Evolutionary conservation across 2,888 invertebrate species (phyloP).

Genomic region (Agrotis segetum): DNA sequence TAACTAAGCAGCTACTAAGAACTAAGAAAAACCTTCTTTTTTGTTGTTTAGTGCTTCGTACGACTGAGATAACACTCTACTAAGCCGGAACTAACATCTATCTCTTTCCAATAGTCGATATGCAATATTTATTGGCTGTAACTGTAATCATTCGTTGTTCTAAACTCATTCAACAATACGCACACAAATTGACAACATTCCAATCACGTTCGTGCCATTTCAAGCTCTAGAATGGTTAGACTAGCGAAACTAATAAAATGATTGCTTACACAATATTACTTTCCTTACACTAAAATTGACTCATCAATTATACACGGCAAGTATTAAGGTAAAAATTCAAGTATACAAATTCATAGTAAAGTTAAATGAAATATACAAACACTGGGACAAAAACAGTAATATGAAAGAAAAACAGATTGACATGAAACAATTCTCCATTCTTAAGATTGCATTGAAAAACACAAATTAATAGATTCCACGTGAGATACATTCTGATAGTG

Average conservation of each 20-base stretch:
- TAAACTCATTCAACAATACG: conserved; percentile 30
- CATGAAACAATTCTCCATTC: conserved; percentile 33
- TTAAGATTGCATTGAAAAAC: conserved; percentile 64
- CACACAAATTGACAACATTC: conserved; percentile 25
- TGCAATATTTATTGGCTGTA: background rate
- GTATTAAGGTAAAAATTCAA: conserved; percentile 60
- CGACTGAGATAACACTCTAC: too few relatives aligned
- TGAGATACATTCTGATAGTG: conserved; percentile 57
- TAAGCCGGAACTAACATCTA: too few relatives aligned
- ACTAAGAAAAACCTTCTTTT: too few relatives aligned
- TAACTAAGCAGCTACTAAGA: too few relatives aligned
- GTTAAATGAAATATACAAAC: conserved; percentile 58
- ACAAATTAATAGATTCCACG: conserved; percentile 62
- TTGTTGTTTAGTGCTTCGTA: too few relatives aligned
- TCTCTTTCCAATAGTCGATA: too few relatives aligned
- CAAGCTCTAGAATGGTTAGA: conserved; percentile 64
- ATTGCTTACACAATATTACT: conserved; percentile 59
- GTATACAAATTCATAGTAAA: conserved; percentile 52
- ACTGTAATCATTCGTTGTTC: conserved; percentile 13
- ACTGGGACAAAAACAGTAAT: conserved; percentile 42
- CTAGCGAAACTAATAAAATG: conserved; percentile 68
- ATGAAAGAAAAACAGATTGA: conserved; percentile 17
- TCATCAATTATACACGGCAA: conserved; percentile 66
- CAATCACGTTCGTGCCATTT: conserved; percentile 24
- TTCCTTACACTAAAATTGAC: conserved; percentile 68